Percentiles rank a stretch among this genome's conserved stretches.
Conservation (phyloP, 2,888 invertebrate species). For the Junonia oenone region DNA sequence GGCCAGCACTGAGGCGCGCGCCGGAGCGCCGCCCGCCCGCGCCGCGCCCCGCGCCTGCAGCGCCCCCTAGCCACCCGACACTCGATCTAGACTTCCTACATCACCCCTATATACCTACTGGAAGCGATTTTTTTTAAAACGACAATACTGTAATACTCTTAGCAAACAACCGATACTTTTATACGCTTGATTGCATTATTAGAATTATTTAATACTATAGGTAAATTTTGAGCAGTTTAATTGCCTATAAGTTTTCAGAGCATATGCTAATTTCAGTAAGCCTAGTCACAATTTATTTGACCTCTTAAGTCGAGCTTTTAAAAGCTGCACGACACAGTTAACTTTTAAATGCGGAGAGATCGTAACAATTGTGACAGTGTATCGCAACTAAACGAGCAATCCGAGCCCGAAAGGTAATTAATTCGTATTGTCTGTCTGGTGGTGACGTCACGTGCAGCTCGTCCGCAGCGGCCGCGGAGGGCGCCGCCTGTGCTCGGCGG, state of each 20-base stretch:
- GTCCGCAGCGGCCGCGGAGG: slow-evolving; percentile 28
- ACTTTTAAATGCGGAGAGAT: background rate
- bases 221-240: background rate
- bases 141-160: background rate
- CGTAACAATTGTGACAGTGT: background rate
- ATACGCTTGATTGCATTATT: background rate
- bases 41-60: slow-evolving; percentile 35
- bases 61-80: slow-evolving; percentile 23
- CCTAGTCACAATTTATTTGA: background rate
- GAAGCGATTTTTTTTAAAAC: slow-evolving; percentile 6
- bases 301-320: background rate
- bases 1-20: slow-evolving; percentile 74
- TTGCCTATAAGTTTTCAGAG: background rate
- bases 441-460: slow-evolving; percentile 28
- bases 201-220: too few relatives aligned
- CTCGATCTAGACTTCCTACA: slow-evolving; percentile 48
- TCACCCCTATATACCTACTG: slow-evolving; percentile 19
- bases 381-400: slow-evolving; percentile 7
- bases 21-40: slow-evolving; percentile 50
- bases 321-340: background rate
- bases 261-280: background rate
- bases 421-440: slow-evolving; percentile 23
- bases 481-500: slow-evolving; percentile 21
- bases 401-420: slow-evolving; percentile 23
- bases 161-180: background rate